These are phyloP conservation scores for Montipora capricornis DNA, from an alignment of 64 coral and sea anemone genomes.

Conservation along the genomic window DNA sequence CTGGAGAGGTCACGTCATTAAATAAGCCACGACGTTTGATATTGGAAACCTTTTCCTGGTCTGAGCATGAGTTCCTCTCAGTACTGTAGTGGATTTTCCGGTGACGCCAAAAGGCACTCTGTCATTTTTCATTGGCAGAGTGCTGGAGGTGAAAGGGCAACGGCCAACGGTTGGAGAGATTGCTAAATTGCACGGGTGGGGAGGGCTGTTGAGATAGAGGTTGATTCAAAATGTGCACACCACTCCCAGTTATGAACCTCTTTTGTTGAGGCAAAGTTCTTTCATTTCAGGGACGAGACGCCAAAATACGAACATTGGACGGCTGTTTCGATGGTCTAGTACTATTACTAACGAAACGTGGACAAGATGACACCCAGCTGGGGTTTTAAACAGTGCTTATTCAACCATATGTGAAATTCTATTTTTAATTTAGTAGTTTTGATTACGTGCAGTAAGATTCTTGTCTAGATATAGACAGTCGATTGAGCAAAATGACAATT, in stretches of 20 bases:
- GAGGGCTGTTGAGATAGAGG: neutral
- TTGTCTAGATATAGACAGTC: neutral
- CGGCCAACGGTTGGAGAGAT: neutral
- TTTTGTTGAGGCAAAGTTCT: too few relatives aligned
- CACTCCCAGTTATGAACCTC: too few relatives aligned
- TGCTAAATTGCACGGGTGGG: neutral
- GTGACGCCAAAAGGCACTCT: neutral
- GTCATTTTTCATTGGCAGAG: neutral
- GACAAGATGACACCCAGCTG: neutral
- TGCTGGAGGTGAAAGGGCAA: neutral
- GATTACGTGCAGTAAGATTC: neutral
- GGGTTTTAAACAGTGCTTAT: neutral
- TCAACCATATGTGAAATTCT: neutral
- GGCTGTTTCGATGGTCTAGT: too few relatives aligned
- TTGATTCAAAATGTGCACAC: neutral
- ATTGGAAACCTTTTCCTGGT: too few relatives aligned
- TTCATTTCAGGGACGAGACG: too few relatives aligned
- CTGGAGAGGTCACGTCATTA: constrained; percentile 35
- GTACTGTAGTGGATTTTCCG: neutral
- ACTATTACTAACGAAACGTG: neutral
- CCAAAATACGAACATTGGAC: too few relatives aligned
- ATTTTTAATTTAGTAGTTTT: neutral
- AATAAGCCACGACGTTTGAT: neutral
- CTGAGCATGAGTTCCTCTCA: neutral
- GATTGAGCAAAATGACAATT: neutral